Conservation (phyloP, 1,140 invertebrate genomes). For the Cotesia glomerata region DNA sequence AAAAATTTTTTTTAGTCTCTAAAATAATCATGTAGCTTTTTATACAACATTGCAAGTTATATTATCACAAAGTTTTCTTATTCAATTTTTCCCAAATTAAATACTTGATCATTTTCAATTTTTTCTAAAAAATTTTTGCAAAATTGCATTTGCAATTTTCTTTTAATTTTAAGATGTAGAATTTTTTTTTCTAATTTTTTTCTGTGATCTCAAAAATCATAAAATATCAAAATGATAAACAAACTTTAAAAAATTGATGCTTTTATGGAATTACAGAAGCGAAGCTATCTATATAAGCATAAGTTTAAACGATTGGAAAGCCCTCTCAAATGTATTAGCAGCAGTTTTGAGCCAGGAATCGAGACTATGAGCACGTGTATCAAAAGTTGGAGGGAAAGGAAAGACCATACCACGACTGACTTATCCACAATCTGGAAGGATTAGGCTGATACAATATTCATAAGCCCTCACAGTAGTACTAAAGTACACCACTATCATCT, state of each 20-base stretch:
- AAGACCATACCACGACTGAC: conserved; percentile 8
- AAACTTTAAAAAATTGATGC: not conserved
- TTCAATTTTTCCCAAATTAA: too few species aligned
- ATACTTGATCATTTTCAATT: too few species aligned
- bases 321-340: not conserved
- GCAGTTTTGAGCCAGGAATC: not conserved
- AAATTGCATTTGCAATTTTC: too few species aligned
- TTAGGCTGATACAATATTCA: conserved; percentile 60
- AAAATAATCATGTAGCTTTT: too few species aligned
- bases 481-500: conserved; percentile 19
- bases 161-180: too few species aligned
- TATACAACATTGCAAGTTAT: too few species aligned
- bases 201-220: not conserved
- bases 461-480: conserved; percentile 44
- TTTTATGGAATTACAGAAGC: not conserved
- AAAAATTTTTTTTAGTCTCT: too few species aligned
- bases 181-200: not conserved
- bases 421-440: conserved; percentile 57
- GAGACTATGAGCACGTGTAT: not conserved
- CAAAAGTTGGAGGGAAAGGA: not conserved
- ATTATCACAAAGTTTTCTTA: too few species aligned
- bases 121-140: too few species aligned
- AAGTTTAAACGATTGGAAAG: conserved; percentile 20
- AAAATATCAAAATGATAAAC: too few species aligned
- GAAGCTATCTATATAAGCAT: not conserved